These are phyloP conservation scores for Halocaridina rubra DNA, from an alignment of 2,888 invertebrate species.

Conservation along the genomic window DNA sequence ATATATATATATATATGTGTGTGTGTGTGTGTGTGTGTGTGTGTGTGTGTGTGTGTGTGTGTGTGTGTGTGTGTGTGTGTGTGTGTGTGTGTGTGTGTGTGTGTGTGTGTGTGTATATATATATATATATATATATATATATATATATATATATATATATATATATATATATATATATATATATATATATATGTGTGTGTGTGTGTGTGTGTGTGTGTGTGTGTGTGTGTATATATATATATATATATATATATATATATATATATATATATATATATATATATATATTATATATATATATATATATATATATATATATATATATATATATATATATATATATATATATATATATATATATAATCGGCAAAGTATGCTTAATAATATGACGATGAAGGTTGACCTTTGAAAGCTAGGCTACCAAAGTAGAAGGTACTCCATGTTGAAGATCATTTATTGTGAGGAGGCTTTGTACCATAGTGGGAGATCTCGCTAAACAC, in stretches of 20 bases:
- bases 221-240: not conserved
- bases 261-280: not conserved
- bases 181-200: conserved; percentile 4
- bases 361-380: too few species aligned
- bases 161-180: not conserved
- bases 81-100: conserved; percentile 7
- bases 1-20: not conserved
- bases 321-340: not conserved
- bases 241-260: not conserved
- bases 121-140: not conserved
- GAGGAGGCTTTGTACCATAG: not conserved
- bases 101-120: conserved; percentile 1
- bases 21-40: not conserved
- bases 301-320: not conserved
- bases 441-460: not conserved
- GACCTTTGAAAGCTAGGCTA: too few species aligned
- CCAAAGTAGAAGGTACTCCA: not conserved
- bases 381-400: too few species aligned
- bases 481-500: too few species aligned
- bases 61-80: not conserved
- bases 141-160: not conserved
- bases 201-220: not conserved
- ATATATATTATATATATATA: not conserved
- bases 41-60: not conserved
- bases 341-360: not conserved